Conservation (phyloP, 2,797 vertebrate species). For the Rhinogobio ventralis region DNA sequence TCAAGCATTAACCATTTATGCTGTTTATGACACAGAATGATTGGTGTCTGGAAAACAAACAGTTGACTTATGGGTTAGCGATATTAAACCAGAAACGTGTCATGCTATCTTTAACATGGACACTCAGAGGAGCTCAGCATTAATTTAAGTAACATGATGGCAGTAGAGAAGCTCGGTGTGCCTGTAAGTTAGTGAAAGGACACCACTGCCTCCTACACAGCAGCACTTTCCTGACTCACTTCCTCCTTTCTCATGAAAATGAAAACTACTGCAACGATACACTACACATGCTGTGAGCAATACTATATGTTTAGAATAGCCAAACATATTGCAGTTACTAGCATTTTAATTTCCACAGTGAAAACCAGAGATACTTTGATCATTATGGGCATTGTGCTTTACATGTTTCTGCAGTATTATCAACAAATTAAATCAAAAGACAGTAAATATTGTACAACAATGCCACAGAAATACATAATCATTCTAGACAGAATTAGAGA, state of each 20-base stretch:
- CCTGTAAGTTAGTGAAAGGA: slow-evolving; percentile 19
- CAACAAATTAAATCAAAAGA: background rate
- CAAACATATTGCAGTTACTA: background rate
- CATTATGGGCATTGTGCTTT: background rate
- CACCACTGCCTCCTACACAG: slow-evolving; percentile 36
- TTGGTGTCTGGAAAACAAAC: background rate
- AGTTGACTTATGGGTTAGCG: background rate
- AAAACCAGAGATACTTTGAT: background rate
- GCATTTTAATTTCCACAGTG: background rate
- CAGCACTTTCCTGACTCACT: slow-evolving; percentile 47
- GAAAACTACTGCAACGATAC: slow-evolving; percentile 18
- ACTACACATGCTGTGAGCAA: background rate
- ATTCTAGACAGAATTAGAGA: background rate
- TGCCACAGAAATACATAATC: background rate
- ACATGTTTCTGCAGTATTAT: background rate
- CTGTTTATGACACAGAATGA: background rate
- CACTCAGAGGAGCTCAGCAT: background rate
- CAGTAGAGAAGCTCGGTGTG: background rate
- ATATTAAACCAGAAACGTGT: too few species aligned
- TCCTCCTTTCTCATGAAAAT: slow-evolving; percentile 39
- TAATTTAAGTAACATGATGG: background rate
- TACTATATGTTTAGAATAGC: background rate
- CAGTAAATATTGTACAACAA: background rate
- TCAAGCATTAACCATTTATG: background rate
- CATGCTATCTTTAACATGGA: background rate